These are phyloP conservation scores for Brachyistius frenatus DNA, from an alignment of 2,113 vertebrate genomes.

Conservation along the genomic window DNA sequence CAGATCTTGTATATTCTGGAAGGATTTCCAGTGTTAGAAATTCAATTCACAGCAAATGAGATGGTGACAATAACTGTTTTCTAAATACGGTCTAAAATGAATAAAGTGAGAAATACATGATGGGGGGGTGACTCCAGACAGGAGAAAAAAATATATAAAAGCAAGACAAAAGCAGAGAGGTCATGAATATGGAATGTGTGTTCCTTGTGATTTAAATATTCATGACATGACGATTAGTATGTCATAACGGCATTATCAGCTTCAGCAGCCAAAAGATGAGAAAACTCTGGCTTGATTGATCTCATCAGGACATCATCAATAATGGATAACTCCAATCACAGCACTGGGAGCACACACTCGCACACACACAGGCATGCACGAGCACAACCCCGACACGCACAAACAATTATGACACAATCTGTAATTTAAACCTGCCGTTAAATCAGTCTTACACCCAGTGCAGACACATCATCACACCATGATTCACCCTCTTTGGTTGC, in stretches of 20 bases:
- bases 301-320: constrained; percentile 86
- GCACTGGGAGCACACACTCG: constrained; percentile 37
- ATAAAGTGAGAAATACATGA: constrained; percentile 49
- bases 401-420: constrained; percentile 74
- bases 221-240: constrained; percentile 82
- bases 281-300: constrained; percentile 82
- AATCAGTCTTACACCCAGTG: constrained; percentile 57
- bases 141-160: constrained; percentile 41
- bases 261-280: constrained; percentile 73
- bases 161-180: constrained; percentile 76
- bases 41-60: constrained; percentile 37
- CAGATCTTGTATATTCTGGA: constrained; percentile 40
- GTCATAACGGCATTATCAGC: constrained; percentile 79
- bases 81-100: constrained; percentile 50
- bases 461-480: constrained; percentile 54
- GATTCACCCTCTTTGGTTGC: constrained; percentile 44
- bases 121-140: constrained; percentile 51
- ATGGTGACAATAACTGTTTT: constrained; percentile 17
- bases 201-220: constrained; percentile 81
- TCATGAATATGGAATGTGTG: constrained; percentile 82
- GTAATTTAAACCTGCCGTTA: constrained; percentile 72
- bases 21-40: constrained; percentile 14
- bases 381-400: constrained; percentile 43
- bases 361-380: constrained; percentile 39
- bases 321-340: constrained; percentile 84